Base-by-base conservation (phyloP, 2,797 vertebrate genomes). In the Poecilia picta region DNA sequence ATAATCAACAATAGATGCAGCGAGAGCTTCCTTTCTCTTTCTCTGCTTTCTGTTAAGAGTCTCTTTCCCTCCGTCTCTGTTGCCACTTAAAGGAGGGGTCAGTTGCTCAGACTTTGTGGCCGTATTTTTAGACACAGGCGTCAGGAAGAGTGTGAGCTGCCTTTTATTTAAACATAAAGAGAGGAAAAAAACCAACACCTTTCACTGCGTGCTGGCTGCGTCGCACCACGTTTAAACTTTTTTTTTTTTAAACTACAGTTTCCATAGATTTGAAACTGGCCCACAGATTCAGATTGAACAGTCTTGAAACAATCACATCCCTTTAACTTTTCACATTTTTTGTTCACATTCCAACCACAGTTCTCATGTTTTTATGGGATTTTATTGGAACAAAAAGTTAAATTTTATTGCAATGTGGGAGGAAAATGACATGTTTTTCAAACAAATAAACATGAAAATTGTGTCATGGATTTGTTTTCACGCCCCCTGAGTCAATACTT, bases 81-180 rank as follows among this genome's bases (percentile, higher is more conserved):
- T 82, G 80, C 75, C 33, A 33, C 79, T 81, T 55, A 88, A 87
- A 91, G 87, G 89, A 92, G 89, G 83, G 89, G 93, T 93, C 92
- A 92, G 89, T 75, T 85, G 88, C 82, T 91, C 83, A 45, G 73
- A 87, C 80, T 89, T 89, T 88, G 77, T 20, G 74, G 83, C 85
- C 85, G 85, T 92, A 94, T 95, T 93, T 95, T 94, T 94, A 95
- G 95, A 95, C 93, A 93, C 91, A 95, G 92, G 92, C 92, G 90
- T 92, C 89, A 93, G 83, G 86, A 92, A 89, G 89, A 90, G 85
- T 73, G 91, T 81, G 89, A 93, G 89, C 73, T 90, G 85, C 91
- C 83, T 82, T 93, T 89, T 93, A 73, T 89, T 53, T 81, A 73
- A 81, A 91, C 53, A 79, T 59, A 88, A 85, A 91, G 88, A 87